Conservation (phyloP, 2,888 invertebrate species). For the Eupithecia centaureata region DNA sequence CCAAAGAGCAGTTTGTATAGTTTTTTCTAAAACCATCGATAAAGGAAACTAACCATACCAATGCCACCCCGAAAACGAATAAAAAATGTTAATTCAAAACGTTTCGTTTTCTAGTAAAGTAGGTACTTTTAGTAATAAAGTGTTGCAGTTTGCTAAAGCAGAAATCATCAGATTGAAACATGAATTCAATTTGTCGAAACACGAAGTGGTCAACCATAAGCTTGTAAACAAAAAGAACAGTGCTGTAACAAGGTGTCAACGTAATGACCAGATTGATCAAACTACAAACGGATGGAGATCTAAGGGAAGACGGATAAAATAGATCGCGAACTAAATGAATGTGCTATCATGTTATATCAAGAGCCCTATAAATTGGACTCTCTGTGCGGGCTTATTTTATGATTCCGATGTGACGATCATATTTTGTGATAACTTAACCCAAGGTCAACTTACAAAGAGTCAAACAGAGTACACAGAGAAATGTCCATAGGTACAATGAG, state of each 20-base stretch:
- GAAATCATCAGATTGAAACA: neutral
- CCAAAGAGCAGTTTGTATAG: too few species aligned
- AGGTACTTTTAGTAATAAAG: neutral
- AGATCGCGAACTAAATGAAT: slow-evolving; percentile 59
- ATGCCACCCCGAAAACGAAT: neutral
- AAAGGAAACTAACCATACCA: too few species aligned
- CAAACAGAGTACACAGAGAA: too few species aligned
- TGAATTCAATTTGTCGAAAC: slow-evolving; percentile 10
- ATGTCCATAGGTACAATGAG: too few species aligned
- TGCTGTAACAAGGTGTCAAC: slow-evolving; percentile 39
- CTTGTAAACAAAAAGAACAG: slow-evolving; percentile 23
- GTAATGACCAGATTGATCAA: slow-evolving; percentile 50
- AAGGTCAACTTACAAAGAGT: neutral
- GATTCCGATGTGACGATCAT: neutral
- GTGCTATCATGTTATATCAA: slow-evolving; percentile 46
- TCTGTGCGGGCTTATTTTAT: slow-evolving; percentile 25
- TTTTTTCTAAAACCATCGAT: too few species aligned
- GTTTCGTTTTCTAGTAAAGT: neutral
- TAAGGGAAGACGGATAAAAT: slow-evolving; percentile 52
- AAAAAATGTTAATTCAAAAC: neutral
- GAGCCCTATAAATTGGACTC: slow-evolving; percentile 4
- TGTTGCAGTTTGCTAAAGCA: neutral
- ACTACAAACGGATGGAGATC: slow-evolving; percentile 55
- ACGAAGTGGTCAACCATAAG: slow-evolving; percentile 8
- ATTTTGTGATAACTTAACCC: neutral